A percentile compares a stretch with the other conserved stretches of the same genome.
These are phyloP conservation scores for Tragelaphus imberbis DNA, from an alignment of 2,113 vertebrate species.

Conservation along the genomic window DNA sequence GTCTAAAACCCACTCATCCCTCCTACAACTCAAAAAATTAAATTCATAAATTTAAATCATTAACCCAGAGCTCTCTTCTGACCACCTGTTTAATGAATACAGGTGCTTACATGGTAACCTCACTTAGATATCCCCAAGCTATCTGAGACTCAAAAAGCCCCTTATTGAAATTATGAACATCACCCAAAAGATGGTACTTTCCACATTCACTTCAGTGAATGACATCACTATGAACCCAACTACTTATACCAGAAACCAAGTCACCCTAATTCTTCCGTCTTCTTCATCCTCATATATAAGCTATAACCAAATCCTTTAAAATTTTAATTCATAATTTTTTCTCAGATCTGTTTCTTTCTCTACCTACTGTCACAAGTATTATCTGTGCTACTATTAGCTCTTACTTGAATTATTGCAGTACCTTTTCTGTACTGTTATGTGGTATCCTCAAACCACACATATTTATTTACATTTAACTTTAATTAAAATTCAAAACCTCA, in stretches of 20 bases:
- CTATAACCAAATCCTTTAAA: neutral
- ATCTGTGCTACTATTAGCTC: neutral
- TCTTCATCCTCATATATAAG: neutral
- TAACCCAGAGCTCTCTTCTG: neutral
- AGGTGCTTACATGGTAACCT: neutral
- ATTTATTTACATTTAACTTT: neutral
- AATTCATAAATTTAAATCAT: neutral
- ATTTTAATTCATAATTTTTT: neutral
- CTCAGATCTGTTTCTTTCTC: neutral
- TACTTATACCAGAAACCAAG: neutral
- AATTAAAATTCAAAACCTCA: neutral
- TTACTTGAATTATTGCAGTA: neutral
- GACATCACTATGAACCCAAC: neutral
- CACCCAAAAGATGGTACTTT: neutral
- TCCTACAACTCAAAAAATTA: neutral
- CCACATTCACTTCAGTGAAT: neutral
- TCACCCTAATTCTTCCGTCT: neutral
- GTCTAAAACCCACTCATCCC: neutral
- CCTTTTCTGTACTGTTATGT: neutral
- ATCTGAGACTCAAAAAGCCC: neutral
- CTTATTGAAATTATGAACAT: neutral
- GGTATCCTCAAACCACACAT: neutral
- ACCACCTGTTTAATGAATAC: neutral
- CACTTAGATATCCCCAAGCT: neutral
- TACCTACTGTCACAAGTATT: neutral